These are phyloP conservation scores for Pseudopleuronectes americanus DNA, from an alignment of 2,797 vertebrate species.

Conservation along the genomic window DNA sequence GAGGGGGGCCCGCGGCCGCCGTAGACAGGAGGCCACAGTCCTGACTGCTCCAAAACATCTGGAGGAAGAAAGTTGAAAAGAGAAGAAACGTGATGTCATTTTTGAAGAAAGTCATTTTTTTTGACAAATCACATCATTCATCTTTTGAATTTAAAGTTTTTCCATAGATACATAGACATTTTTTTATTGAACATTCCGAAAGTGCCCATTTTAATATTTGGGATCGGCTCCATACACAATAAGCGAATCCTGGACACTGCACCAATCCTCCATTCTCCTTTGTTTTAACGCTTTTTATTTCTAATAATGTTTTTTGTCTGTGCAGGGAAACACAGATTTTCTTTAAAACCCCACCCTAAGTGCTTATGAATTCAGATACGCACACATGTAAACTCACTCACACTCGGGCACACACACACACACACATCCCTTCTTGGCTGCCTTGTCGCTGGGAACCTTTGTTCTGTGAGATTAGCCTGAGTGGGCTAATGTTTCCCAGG, in stretches of 20 bases:
- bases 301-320: constrained; percentile 20
- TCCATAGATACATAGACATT: too few species aligned
- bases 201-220: not conserved
- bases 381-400: constrained; percentile 6
- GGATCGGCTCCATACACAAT: not conserved
- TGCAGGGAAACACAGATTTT: constrained; percentile 31
- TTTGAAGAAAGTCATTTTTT: not conserved
- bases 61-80: constrained; percentile 60
- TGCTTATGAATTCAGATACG: constrained; percentile 44
- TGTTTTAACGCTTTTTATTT: constrained; percentile 27
- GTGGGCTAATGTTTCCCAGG: constrained; percentile 88
- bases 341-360: constrained; percentile 12
- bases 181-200: constrained; percentile 2
- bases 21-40: constrained; percentile 93
- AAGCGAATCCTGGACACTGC: constrained; percentile 1
- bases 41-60: constrained; percentile 94
- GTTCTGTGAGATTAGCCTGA: constrained; percentile 88
- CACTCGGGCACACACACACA: constrained; percentile 35
- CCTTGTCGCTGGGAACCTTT: constrained; percentile 84
- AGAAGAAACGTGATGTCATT: not conserved
- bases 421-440: constrained; percentile 77
- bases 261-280: constrained; percentile 21
- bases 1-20: constrained; percentile 88
- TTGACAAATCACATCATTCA: too few species aligned
- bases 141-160: too few species aligned